Percentiles rank a stretch among this genome's conserved stretches.
phyloP scores from a whole-genome alignment of 2,888 invertebrate genomes.

The Ennomos erosarius region DNA sequence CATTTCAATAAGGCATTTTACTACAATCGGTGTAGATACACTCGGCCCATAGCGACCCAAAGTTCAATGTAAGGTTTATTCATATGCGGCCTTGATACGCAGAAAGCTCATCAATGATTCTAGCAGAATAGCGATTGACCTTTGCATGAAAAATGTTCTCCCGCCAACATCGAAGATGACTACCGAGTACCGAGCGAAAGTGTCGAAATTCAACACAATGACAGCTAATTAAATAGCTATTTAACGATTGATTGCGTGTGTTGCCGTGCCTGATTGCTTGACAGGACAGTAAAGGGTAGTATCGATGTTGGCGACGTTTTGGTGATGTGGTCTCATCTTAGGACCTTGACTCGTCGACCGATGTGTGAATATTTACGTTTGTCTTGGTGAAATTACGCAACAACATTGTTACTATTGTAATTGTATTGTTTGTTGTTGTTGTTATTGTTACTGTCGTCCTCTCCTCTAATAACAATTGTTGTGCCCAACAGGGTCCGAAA shows the following conservation, averaged over 20 bases:
- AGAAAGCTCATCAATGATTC: constrained; percentile 46
- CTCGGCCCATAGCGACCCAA: neutral
- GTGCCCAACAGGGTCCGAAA: too few relatives aligned
- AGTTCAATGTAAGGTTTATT: constrained; percentile 1
- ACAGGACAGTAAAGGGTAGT: constrained; percentile 35
- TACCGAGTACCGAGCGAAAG: constrained; percentile 28
- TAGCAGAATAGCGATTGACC: constrained; percentile 31
- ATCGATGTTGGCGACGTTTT: constrained; percentile 30
- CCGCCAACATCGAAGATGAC: constrained; percentile 25
- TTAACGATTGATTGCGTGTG: constrained; percentile 48
- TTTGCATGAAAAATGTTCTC: constrained; percentile 27
- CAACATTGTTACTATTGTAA: too few relatives aligned
- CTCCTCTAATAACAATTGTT: too few relatives aligned
- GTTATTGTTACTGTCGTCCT: too few relatives aligned
- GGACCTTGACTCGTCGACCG: constrained; percentile 57
- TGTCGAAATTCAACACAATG: constrained; percentile 49
- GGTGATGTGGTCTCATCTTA: constrained; percentile 44
- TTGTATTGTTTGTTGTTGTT: too few relatives aligned
- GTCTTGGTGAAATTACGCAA: constrained; percentile 33
- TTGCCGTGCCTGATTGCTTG: constrained; percentile 60
- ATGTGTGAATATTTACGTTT: constrained; percentile 34
- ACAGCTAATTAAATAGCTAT: constrained; percentile 67
- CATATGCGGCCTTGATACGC: constrained; percentile 43
- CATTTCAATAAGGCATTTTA: too few relatives aligned
- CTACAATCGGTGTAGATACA: too few relatives aligned